These are phyloP conservation scores for Neolamprologus caudopunctatus DNA, from an alignment of 2,113 vertebrate genomes.

Conservation along the genomic window DNA sequence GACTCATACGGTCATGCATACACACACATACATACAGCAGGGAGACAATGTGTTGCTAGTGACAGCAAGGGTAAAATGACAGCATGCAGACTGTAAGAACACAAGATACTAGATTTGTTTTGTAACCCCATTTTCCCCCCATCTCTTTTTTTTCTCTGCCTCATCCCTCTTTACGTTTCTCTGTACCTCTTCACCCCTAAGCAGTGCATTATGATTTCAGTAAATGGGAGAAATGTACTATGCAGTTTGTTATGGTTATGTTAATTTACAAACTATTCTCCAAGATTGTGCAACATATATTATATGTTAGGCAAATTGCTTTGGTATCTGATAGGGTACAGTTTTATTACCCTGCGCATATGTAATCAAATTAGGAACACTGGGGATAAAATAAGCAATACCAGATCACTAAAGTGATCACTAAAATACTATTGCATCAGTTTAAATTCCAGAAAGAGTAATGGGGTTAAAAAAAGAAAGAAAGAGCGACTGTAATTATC, in stretches of 20 bases:
- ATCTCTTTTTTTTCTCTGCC: background rate
- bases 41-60: background rate
- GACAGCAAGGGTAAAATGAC: constrained; percentile 32
- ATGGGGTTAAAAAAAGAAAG: background rate
- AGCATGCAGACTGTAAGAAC: constrained; percentile 12
- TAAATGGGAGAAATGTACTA: background rate
- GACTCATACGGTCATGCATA: background rate
- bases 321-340: background rate
- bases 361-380: background rate
- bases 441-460: background rate
- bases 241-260: background rate
- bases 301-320: background rate
- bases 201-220: background rate
- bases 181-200: background rate
- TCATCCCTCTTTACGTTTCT: background rate
- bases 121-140: background rate
- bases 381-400: background rate
- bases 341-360: background rate
- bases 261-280: background rate
- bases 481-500: background rate
- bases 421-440: background rate
- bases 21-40: background rate
- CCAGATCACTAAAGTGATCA: background rate
- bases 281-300: background rate
- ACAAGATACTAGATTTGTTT: constrained; percentile 1